A percentile compares a stretch with the other conserved stretches of the same genome.
These are phyloP conservation scores for Erpobdella octoculata DNA, from an alignment of 2,888 invertebrate genomes.

Conservation along the genomic window DNA sequence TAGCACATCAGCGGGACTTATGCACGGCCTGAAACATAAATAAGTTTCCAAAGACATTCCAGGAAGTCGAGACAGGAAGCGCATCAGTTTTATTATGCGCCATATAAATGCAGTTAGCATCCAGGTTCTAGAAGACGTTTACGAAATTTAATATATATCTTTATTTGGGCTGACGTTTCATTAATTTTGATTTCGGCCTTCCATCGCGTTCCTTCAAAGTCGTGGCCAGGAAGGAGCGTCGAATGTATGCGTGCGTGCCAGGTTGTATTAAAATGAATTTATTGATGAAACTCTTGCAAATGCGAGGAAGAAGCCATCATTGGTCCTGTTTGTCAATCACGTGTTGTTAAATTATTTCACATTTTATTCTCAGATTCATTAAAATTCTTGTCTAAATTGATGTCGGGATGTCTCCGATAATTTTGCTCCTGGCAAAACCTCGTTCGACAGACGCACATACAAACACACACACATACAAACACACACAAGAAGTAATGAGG, in stretches of 20 bases:
- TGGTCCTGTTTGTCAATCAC: too few relatives aligned
- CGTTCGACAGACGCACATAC: neutral
- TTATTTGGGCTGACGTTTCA: constrained; percentile 22
- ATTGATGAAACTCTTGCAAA: too few relatives aligned
- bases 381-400: too few relatives aligned
- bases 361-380: too few relatives aligned
- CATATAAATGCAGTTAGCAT: constrained; percentile 21
- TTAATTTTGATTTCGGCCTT: constrained; percentile 21
- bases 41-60: too few relatives aligned
- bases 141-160: constrained; percentile 18
- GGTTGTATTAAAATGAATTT: too few relatives aligned
- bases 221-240: neutral
- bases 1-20: too few relatives aligned
- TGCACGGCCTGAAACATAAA: too few relatives aligned
- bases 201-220: constrained; percentile 16
- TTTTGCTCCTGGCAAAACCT: neutral
- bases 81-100: constrained; percentile 3
- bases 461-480: neutral
- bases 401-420: too few relatives aligned
- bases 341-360: too few relatives aligned
- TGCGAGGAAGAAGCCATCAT: too few relatives aligned
- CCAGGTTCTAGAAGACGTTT: neutral
- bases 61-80: neutral
- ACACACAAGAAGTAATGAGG: neutral
- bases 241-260: neutral